A percentile compares a stretch with the other conserved stretches of the same genome.
phyloP scores from a whole-genome alignment of 2,888 invertebrate species.

The Caenorhabditis becei region DNA sequence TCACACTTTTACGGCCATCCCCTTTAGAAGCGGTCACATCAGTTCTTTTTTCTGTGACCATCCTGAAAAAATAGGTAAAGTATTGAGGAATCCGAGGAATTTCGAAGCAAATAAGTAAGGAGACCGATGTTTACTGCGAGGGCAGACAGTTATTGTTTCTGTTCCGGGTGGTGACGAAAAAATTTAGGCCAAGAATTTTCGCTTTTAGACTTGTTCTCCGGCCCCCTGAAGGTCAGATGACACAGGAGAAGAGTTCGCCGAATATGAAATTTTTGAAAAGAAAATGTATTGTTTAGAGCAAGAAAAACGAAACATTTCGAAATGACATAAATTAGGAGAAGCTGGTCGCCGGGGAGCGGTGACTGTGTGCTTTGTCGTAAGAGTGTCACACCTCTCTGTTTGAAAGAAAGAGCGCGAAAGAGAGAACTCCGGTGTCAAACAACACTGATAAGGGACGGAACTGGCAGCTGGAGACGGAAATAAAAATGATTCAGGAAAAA shows the following conservation, averaged over 20 bases:
- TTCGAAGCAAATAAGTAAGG: constrained; percentile 27
- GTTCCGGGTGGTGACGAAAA: constrained; percentile 21
- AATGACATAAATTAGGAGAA: neutral
- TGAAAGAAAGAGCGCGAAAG: constrained; percentile 31
- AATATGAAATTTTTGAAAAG: neutral
- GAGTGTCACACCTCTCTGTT: constrained; percentile 22
- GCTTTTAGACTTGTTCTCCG: neutral
- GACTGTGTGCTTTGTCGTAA: constrained; percentile 1
- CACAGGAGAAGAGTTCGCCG: neutral
- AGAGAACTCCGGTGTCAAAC: neutral
- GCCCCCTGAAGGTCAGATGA: neutral
- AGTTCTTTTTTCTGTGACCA: constrained; percentile 41
- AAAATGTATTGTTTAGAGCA: neutral
- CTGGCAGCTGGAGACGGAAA: neutral
- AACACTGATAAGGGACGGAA: neutral
- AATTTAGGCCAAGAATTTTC: constrained; percentile 34
- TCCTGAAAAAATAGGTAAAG: constrained; percentile 23
- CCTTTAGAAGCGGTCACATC: constrained; percentile 39
- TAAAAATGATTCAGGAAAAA: too few species aligned
- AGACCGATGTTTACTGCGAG: constrained; percentile 11
- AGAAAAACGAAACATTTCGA: neutral
- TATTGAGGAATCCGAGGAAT: constrained; percentile 18
- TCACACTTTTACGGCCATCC: constrained; percentile 55
- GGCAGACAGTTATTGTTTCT: constrained; percentile 21
- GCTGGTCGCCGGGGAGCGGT: constrained; percentile 14